Conservation (phyloP, 2,113 vertebrate genomes). For the Rhinopomastus cyanomelas region DNA sequence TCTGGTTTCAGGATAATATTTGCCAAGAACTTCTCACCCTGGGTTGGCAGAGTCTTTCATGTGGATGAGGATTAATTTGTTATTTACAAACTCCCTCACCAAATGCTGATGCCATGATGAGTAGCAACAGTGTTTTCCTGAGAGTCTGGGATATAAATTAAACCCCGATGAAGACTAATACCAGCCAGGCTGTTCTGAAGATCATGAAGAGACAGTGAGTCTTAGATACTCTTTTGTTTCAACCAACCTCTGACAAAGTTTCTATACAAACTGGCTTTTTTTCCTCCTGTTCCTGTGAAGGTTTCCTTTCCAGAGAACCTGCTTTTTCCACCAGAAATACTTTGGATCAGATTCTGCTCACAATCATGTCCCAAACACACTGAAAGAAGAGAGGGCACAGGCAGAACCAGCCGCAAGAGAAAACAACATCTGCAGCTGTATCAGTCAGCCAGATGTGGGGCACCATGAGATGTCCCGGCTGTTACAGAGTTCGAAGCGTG, state of each 20-base stretch:
- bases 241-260: background rate
- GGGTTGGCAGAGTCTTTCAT: background rate
- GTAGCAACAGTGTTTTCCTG: background rate
- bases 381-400: background rate
- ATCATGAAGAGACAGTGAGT: background rate
- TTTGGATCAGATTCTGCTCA: background rate
- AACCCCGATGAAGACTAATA: background rate
- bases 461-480: background rate
- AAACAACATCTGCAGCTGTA: background rate
- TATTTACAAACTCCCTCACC: background rate
- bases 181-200: background rate
- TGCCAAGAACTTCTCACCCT: background rate
- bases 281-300: background rate
- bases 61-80: background rate
- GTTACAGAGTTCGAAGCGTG: background rate
- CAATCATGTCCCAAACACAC: background rate
- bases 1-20: background rate
- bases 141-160: background rate
- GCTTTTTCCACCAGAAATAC: background rate
- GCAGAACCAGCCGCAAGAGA: background rate
- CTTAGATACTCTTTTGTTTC: background rate
- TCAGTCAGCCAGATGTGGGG: background rate
- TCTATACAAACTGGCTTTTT: background rate
- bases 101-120: background rate
- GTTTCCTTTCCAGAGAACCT: background rate